Base-by-base conservation (phyloP, 1,140 invertebrate species). In the Ceratina calcarata region DNA sequence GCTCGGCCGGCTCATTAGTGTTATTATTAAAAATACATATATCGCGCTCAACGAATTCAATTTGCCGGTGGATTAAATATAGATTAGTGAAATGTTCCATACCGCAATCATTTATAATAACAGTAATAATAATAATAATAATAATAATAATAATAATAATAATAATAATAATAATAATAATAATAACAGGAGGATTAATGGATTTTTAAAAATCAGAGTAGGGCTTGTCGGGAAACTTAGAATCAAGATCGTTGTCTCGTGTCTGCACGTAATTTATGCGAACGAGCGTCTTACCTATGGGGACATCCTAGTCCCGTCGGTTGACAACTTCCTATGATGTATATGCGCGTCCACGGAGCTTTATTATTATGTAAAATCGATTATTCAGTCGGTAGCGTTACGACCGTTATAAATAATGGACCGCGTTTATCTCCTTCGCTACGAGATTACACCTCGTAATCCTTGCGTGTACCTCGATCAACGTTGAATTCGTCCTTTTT, bases 291-390 rank as follows among this genome's bases (percentile, higher is more conserved):
- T 70, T 66, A 78, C 70, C 75, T 78, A 69, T 61, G 24, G n/a
- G 57, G 37, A 22, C 53, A 70, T 60, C 66, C 65, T 37, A 24
- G 49, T 27, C 27, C 53, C 72, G 13, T 32, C 72, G 13, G 64
- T 60, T 49, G 57, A 64, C 76, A 71, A 78, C 60, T 78, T 71
- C 37, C 49, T 27, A 37, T 64, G 58, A 71, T 64, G 53, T 71
- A 78, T n/a, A 51, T 2, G 8, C 24, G 22, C 18, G 51, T 18
- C 24, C 66, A 55, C n/a, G 37, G 2, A 15, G 76, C 76, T 78
- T 78, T 62, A 71, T 69, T 78, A 78, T 78, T 78, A 78, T 64
- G 76, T 64, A 24, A 71, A 78, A 78, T 78, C 76, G 76, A 78
- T 78, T 71, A 45, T 64, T 71, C 76, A 32, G 27, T 37, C 65